Percentiles rank a stretch among this genome's conserved stretches.
Evolutionary conservation across 2,797 vertebrate species (phyloP).

Genomic region (Syncerus caffer): DNA sequence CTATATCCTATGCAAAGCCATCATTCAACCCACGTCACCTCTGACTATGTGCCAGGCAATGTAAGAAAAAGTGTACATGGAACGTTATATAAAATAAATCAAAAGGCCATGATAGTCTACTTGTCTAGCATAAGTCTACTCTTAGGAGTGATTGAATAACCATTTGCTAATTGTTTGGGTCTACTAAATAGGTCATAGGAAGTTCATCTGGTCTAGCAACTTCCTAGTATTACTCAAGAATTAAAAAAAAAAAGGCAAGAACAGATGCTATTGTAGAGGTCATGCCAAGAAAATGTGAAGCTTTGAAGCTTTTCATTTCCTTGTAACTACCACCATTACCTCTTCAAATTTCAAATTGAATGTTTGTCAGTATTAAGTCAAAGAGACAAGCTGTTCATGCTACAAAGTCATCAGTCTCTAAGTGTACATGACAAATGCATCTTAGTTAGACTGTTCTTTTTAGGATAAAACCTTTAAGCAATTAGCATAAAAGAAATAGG

Average conservation of each 20-base stretch:
- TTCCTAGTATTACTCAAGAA: slow-evolving; percentile 70
- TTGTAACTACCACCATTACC: slow-evolving; percentile 43
- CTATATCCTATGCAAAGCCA: background rate
- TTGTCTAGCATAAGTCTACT: background rate
- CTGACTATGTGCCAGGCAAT: background rate
- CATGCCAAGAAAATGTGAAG: slow-evolving; percentile 57
- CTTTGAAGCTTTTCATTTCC: slow-evolving; percentile 59
- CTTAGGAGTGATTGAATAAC: slow-evolving; percentile 52
- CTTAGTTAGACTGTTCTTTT: background rate
- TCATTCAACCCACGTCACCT: background rate
- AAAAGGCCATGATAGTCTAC: slow-evolving; percentile 1
- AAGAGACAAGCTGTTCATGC: slow-evolving; percentile 45
- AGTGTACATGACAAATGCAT: background rate
- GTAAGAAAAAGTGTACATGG: background rate
- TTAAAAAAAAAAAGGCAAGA: slow-evolving; percentile 25
- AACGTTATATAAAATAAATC: slow-evolving; percentile 57
- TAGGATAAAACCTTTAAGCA: background rate
- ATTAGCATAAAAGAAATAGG: background rate
- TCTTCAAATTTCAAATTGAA: slow-evolving; percentile 63
- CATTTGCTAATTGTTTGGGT: slow-evolving; percentile 61
- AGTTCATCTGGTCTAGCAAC: slow-evolving; percentile 68
- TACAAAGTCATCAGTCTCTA: slow-evolving; percentile 21
- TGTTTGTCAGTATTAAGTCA: slow-evolving; percentile 58
- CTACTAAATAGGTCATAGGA: slow-evolving; percentile 61
- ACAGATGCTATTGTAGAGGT: slow-evolving; percentile 56